These are phyloP conservation scores for Paramormyrops kingsleyae DNA, from an alignment of 2,113 vertebrate genomes.

Conservation along the genomic window DNA sequence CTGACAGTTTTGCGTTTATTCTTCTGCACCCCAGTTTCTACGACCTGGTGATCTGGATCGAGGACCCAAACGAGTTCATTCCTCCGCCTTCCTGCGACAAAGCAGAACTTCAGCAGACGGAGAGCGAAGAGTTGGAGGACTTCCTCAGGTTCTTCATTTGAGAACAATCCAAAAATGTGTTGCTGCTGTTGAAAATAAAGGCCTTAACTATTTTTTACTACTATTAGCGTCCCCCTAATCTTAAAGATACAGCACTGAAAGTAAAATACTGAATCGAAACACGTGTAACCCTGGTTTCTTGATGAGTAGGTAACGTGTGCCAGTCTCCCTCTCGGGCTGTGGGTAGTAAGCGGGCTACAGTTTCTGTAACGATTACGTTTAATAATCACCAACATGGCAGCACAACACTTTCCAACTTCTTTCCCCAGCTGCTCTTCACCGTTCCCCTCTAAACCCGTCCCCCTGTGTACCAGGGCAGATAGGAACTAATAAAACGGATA, in stretches of 20 bases:
- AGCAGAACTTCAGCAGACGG: neutral
- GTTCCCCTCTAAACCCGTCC: too few species aligned
- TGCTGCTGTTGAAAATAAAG: neutral
- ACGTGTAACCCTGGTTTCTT: too few species aligned
- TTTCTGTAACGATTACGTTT: too few species aligned
- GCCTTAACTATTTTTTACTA: neutral
- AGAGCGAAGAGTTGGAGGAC: neutral
- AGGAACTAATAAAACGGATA: too few species aligned
- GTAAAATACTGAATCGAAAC: neutral
- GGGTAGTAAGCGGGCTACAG: too few species aligned
- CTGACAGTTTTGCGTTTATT: neutral
- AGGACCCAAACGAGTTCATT: conserved; percentile 33
- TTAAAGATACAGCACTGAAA: neutral
- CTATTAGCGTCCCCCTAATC: neutral
- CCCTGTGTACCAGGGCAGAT: too few species aligned
- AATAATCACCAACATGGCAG: too few species aligned
- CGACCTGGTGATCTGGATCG: conserved; percentile 32
- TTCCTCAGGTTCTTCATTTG: conserved; percentile 43
- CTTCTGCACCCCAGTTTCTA: conserved; percentile 27
- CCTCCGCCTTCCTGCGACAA: conserved; percentile 47
- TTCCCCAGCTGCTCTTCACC: too few species aligned
- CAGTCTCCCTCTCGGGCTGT: too few species aligned
- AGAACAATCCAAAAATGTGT: neutral
- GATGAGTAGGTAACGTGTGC: too few species aligned
- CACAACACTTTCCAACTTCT: too few species aligned